Conservation (phyloP, 2,113 vertebrate genomes). For the Bambusicola thoracicus region DNA sequence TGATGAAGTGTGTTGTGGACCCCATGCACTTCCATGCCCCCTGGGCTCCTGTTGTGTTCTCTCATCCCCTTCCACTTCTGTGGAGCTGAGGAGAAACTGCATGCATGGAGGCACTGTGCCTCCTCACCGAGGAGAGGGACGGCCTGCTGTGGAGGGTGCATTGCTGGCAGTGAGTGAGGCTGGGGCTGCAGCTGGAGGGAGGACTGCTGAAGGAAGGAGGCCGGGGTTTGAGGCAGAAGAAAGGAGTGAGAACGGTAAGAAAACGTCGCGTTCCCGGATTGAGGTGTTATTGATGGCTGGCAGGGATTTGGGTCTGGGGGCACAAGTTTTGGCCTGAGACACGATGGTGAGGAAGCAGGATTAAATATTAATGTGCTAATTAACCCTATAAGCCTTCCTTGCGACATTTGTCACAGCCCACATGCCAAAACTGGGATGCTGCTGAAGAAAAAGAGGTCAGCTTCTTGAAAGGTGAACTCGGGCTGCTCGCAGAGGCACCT, state of each 20-base stretch:
- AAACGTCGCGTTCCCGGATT: not conserved
- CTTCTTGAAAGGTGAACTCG: constrained; percentile 55
- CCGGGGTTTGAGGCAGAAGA: not conserved
- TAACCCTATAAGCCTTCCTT: constrained; percentile 36
- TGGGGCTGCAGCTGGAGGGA: not conserved
- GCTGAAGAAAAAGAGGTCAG: constrained; percentile 53
- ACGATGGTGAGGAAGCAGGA: not conserved
- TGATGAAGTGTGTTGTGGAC: rapidly evolving
- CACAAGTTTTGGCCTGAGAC: not conserved
- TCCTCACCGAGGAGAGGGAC: not conserved
- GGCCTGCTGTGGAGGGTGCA: rapidly evolving
- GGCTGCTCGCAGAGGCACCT: constrained; percentile 6
- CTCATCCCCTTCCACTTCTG: not conserved
- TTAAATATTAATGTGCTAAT: constrained; percentile 36
- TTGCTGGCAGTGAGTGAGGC: not conserved
- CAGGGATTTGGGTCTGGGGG: not conserved
- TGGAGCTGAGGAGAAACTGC: not conserved
- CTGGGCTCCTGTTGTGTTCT: rapidly evolving
- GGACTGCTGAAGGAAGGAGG: not conserved
- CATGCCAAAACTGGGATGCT: constrained; percentile 4
- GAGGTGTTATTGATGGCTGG: not conserved
- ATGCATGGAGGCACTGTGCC: rapidly evolving
- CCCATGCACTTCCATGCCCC: rapidly evolving
- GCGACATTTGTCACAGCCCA: constrained; percentile 14
- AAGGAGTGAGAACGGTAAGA: not conserved